Conservation (phyloP, 1,140 invertebrate species). For the Matsumurasca onukii region DNA sequence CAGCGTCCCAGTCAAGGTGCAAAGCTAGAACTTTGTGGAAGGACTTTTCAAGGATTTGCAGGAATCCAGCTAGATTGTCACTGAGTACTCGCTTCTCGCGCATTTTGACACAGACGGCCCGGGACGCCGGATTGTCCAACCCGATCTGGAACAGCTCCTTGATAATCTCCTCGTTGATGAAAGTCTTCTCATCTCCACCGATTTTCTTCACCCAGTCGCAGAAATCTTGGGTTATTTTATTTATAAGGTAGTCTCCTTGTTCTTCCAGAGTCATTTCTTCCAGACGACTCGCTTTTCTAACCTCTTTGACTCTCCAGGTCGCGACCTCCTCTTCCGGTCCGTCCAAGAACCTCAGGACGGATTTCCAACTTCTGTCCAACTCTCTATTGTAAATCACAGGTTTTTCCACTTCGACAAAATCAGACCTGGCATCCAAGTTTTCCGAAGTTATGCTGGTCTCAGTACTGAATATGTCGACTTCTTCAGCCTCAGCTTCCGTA, state of each 20-base stretch:
- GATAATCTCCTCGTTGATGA: slow-evolving; percentile 34
- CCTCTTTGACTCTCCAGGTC: slow-evolving; percentile 20
- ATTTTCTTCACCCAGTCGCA: slow-evolving; percentile 33
- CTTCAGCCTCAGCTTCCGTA: too few relatives aligned
- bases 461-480: too few relatives aligned
- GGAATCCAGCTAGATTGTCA: slow-evolving; percentile 28
- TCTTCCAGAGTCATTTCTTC: slow-evolving; percentile 4
- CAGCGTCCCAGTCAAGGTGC: background rate
- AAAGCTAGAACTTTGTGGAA: background rate
- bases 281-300: background rate
- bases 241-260: background rate
- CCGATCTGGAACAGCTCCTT: slow-evolving; percentile 37
- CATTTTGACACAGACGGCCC: slow-evolving; percentile 33
- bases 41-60: slow-evolving; percentile 22
- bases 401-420: too few relatives aligned
- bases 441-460: too few relatives aligned
- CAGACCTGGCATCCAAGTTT: too few relatives aligned
- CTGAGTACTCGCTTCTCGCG: slow-evolving; percentile 31
- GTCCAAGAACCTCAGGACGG: slow-evolving; percentile 28
- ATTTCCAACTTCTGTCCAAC: too few relatives aligned
- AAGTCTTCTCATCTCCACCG: slow-evolving; percentile 32
- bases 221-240: too few relatives aligned
- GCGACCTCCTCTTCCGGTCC: slow-evolving; percentile 5
- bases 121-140: slow-evolving; percentile 35
- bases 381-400: too few relatives aligned